Evolutionary conservation across 1,140 invertebrate genomes (phyloP).

Genomic region (Pteromalus puparum): DNA sequence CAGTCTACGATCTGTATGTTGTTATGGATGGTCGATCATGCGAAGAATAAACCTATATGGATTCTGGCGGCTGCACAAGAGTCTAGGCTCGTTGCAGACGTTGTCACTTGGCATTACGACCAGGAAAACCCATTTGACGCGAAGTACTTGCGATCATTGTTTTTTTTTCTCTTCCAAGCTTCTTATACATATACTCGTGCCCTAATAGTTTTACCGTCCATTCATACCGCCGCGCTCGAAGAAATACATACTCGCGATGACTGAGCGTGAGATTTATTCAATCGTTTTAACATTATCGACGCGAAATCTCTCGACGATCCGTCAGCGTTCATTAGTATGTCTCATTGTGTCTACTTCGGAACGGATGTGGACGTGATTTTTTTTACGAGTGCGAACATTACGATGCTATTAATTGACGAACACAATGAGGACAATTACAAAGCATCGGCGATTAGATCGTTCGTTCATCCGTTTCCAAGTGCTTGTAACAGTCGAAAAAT

Average conservation of each 20-base stretch:
- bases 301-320: neutral
- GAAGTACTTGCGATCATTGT: neutral
- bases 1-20: constrained; percentile 1
- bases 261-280: neutral
- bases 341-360: neutral
- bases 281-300: neutral
- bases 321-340: neutral
- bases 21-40: constrained; percentile 3
- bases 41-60: constrained; percentile 16
- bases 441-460: constrained; percentile 8
- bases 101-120: constrained; percentile 69
- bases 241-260: too few relatives aligned
- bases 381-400: neutral
- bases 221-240: too few relatives aligned
- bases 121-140: constrained; percentile 60
- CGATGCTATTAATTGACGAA: constrained; percentile 3
- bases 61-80: constrained; percentile 60
- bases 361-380: constrained; percentile 28
- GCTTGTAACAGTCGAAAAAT: neutral
- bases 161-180: neutral
- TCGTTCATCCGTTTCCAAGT: constrained; percentile 10
- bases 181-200: neutral
- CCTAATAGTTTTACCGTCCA: neutral
- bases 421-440: constrained; percentile 5
- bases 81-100: constrained; percentile 45